Evolutionary conservation across 2,113 vertebrate species (phyloP), one percentile per base, ranked within the genome.

Genomic region (Dicentrarchus labrax): DNA sequence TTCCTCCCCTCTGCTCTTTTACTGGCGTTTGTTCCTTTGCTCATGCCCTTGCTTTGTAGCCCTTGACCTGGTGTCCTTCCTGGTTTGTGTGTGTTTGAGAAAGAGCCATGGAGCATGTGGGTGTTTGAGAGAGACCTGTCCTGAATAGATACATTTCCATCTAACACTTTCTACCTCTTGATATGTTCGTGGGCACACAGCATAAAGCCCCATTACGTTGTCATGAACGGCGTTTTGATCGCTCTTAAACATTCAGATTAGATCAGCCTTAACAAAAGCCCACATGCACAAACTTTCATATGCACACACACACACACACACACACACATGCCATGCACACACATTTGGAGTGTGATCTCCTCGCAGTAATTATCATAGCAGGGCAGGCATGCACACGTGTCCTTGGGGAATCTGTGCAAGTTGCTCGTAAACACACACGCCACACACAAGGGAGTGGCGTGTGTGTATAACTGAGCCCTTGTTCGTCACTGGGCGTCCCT

Each of bases 401-500:
- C 90, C 72, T 53, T 71, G 72, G 74, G 84, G 87, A 90, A 92
- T 92, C 76, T 89, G 71, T 85, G 84, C 66, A 45, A 74, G 87
- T 86, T 83, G 76, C 89, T 93, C 76, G 57, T 88, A 91, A 90
- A 94, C 82, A 92, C 91, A 89, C 79, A 76, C 85, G 47, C 43
- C 72, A 41, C 72, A 41, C 72, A 78, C 30, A 57, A 76, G 91
- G 91, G 91, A 90, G 88, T 91, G 87, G 73, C 38, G 76, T 91
- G 84, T 91, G 86, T 89, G 84, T 86, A 88, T 75, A 86, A 92
- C 83, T 86, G 86, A 93, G 80, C 76, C 81, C 76, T 90, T 90
- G 91, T 92, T 93, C 89, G 89, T 93, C 89, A 91, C 72, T 75
- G 86, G 89, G 89, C 68, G 86, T 88, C 91, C 94, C 91, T 76